phyloP scores from a whole-genome alignment of 2,797 vertebrate genomes.

The Cygnus olor region DNA sequence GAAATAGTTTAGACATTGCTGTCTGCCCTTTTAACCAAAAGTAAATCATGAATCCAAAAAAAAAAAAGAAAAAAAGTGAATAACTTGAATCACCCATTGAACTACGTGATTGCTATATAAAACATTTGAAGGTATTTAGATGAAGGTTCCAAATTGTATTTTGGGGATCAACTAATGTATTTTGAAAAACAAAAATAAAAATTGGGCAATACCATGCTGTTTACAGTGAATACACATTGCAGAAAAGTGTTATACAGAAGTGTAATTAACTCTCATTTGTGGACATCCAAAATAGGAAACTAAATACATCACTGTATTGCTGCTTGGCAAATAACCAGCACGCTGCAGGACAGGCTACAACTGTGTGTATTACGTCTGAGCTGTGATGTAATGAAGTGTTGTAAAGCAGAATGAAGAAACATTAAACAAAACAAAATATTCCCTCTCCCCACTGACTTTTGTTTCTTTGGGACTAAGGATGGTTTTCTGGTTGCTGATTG shows the following conservation, averaged over 20 bases:
- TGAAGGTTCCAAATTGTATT: background rate
- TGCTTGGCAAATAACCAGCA: no score
- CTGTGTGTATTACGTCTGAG: fast-evolving
- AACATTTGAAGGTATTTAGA: background rate
- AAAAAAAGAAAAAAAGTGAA: background rate
- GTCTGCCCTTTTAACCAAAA: background rate
- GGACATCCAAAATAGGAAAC: background rate
- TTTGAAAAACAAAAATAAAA: background rate
- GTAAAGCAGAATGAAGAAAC: background rate
- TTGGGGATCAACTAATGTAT: background rate
- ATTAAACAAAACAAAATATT: background rate
- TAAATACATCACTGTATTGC: no score
- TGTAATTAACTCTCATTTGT: background rate
- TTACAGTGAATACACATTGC: background rate
- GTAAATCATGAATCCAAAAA: background rate
- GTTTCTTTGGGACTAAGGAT: background rate
- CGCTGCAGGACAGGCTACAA: background rate
- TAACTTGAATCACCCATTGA: background rate
- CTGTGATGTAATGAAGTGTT: no score
- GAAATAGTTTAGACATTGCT: background rate
- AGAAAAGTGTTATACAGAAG: background rate
- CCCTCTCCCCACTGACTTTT: background rate
- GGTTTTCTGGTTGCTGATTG: background rate
- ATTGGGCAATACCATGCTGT: background rate
- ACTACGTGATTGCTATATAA: background rate